phyloP scores from a whole-genome alignment of 1,140 invertebrate genomes.

The Aphelenchoides avenae region DNA sequence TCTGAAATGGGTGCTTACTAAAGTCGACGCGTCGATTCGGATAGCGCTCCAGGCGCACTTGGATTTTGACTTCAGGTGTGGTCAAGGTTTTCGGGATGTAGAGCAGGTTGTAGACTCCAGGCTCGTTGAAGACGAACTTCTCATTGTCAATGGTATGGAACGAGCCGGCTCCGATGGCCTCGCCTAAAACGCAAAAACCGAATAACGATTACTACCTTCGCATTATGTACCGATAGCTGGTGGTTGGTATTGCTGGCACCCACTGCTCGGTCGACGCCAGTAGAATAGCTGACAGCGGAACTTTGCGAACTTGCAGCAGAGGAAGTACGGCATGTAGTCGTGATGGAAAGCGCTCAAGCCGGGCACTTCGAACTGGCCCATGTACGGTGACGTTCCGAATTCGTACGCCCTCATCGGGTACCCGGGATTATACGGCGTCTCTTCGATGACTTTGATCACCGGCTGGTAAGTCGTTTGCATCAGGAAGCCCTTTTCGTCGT shows the following conservation, averaged over 20 bases:
- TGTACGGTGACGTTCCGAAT: conserved; percentile 57
- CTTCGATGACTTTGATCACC: conserved; percentile 58
- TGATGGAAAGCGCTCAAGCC: conserved; percentile 56
- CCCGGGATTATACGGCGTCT: conserved; percentile 59
- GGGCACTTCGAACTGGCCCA: conserved; percentile 59
- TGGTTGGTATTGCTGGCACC: conserved; percentile 58
- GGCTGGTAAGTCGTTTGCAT: conserved; percentile 59
- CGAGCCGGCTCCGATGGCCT: conserved; percentile 54
- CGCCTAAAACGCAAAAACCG: conserved; percentile 18
- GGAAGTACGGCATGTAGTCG: conserved; percentile 59
- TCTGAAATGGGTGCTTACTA: conserved; percentile 27
- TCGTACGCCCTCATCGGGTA: conserved; percentile 56
- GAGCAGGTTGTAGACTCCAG: conserved; percentile 54
- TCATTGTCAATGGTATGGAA: conserved; percentile 58
- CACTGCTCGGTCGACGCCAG: conserved; percentile 53
- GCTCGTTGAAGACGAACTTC: conserved; percentile 59
- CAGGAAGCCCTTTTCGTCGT: conserved; percentile 55
- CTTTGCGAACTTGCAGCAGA: conserved; percentile 59
- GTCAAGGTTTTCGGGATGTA: conserved; percentile 56
- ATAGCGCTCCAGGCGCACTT: conserved; percentile 55
- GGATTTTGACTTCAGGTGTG: conserved; percentile 58
- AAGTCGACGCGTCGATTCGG: conserved; percentile 57
- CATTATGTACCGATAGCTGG: conserved; percentile 47
- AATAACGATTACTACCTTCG: conserved; percentile 10
- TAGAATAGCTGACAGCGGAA: conserved; percentile 58